phyloP scores from a whole-genome alignment of 2,113 vertebrate species.

The Ochotona curzoniae region DNA sequence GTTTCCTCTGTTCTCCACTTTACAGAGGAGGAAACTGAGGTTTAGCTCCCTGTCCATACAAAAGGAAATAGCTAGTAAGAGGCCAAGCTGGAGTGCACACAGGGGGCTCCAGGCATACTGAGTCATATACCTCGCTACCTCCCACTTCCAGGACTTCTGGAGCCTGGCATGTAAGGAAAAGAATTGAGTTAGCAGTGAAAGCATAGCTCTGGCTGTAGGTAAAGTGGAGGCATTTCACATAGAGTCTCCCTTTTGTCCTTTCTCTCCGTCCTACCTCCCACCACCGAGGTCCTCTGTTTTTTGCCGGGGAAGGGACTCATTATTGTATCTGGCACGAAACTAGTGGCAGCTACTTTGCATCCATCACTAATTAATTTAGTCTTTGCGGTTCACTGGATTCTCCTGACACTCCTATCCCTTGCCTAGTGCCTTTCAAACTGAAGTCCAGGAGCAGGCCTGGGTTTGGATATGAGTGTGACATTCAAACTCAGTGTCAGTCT shows the following conservation, averaged over 20 bases:
- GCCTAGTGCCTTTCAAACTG: slow-evolving; percentile 58
- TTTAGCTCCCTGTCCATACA: neutral
- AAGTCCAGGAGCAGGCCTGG: slow-evolving; percentile 70
- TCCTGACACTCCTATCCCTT: neutral
- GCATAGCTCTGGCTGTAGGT: neutral
- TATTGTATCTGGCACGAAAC: neutral
- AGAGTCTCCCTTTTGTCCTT: neutral
- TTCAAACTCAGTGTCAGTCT: slow-evolving; percentile 39
- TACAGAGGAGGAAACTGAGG: neutral
- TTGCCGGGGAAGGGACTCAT: neutral
- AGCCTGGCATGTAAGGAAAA: neutral
- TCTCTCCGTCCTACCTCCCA: neutral
- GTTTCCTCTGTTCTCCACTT: neutral
- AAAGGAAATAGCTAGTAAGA: neutral
- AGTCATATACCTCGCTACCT: neutral
- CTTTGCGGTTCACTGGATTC: neutral
- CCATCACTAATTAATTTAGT: neutral
- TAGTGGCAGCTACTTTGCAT: neutral
- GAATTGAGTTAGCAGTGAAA: neutral
- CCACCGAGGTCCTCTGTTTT: neutral
- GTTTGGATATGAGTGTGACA: slow-evolving; percentile 60
- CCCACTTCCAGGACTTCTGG: neutral
- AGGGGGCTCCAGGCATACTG: neutral
- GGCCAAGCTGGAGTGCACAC: neutral
- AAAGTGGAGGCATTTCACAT: neutral